phyloP scores from a whole-genome alignment of 2,888 invertebrate species.

The Leucophenga montana region DNA sequence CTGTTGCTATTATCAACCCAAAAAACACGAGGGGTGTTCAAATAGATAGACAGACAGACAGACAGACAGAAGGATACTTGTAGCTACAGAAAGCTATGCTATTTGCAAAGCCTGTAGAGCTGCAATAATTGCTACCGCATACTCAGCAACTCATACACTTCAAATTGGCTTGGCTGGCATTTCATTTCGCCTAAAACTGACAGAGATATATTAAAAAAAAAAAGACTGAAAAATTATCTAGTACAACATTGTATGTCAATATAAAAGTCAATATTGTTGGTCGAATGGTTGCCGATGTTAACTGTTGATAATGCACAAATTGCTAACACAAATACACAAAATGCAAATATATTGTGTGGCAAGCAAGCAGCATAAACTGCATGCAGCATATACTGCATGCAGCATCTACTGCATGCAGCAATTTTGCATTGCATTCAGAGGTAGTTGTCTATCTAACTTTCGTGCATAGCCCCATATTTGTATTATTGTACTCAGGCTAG shows the following conservation, averaged over 20 bases:
- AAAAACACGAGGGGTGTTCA: background rate
- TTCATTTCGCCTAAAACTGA: background rate
- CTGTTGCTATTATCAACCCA: background rate
- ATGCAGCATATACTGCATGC: background rate
- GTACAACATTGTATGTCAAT: background rate
- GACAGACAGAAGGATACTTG: background rate
- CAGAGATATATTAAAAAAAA: background rate
- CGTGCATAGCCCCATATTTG: too few species aligned
- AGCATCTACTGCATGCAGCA: too few species aligned
- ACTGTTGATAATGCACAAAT: conserved; percentile 44
- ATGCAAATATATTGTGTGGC: conserved; percentile 16
- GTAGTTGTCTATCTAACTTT: too few species aligned
- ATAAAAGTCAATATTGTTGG: conserved; percentile 6
- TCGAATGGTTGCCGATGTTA: conserved; percentile 13
- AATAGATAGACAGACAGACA: too few species aligned
- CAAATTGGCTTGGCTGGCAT: background rate
- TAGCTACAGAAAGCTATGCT: background rate
- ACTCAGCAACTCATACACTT: background rate
- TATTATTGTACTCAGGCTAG: too few species aligned
- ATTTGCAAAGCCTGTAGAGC: background rate
- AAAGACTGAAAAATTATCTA: background rate
- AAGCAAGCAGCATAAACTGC: background rate
- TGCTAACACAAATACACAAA: conserved; percentile 34
- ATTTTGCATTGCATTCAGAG: too few species aligned
- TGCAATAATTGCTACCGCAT: conserved; percentile 25